Evolutionary conservation across 2,888 invertebrate species (phyloP).

Genomic region (Drosophila pseudotalamancana): DNA sequence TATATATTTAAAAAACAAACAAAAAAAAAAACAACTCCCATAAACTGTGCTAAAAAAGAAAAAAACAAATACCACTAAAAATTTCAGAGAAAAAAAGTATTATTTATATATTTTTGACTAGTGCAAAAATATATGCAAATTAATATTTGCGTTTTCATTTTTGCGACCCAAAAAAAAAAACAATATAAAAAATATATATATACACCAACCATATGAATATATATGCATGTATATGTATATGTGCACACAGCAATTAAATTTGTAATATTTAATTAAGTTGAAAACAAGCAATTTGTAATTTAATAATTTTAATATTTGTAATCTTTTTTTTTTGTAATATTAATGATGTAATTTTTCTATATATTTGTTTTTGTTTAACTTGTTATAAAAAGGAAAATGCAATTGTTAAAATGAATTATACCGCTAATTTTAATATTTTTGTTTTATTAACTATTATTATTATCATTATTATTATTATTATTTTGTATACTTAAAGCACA

Average conservation of each 20-base stretch:
- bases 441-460: conserved; percentile 32
- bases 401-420: conserved; percentile 33
- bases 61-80: conserved; percentile 40
- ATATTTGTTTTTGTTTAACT: conserved; percentile 46
- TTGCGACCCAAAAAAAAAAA: conserved; percentile 23
- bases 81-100: conserved; percentile 51
- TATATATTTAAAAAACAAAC: conserved; percentile 14
- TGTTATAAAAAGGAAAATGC: conserved; percentile 38
- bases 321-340: conserved; percentile 14
- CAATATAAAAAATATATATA: conserved; percentile 1
- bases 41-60: conserved; percentile 68
- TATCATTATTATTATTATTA: conserved; percentile 26
- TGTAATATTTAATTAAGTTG: conserved; percentile 28
- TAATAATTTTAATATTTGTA: conserved; percentile 22
- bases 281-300: conserved; percentile 47
- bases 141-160: conserved; percentile 68
- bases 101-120: conserved; percentile 84
- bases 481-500: conserved; percentile 40
- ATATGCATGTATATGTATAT: conserved; percentile 1
- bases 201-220: conserved; percentile 7
- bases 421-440: conserved; percentile 20
- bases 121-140: conserved; percentile 82
- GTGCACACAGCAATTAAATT: background rate
- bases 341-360: conserved; percentile 12
- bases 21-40: conserved; percentile 57